Percentiles rank a stretch among this genome's conserved stretches.
Conservation (phyloP, 2,888 invertebrate species). For the Drosophila fulvimacula region DNA sequence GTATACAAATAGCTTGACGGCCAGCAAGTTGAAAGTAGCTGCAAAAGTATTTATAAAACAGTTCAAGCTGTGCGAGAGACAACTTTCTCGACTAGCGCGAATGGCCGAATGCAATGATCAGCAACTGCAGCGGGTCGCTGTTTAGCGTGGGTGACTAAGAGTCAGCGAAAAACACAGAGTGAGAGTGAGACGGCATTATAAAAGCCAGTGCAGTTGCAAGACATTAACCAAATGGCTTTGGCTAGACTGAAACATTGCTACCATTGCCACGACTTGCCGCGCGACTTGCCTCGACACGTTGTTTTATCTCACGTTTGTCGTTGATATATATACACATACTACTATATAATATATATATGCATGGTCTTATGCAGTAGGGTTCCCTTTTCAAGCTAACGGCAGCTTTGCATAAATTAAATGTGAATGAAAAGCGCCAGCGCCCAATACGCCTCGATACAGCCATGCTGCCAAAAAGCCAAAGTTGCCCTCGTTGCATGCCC, state of each 20-base stretch:
- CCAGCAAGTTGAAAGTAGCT: conserved; percentile 82
- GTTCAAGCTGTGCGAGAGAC: conserved; percentile 24
- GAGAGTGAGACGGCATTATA: background rate
- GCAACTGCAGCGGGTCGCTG: conserved; percentile 32
- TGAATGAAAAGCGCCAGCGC: conserved; percentile 37
- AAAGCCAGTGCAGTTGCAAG: conserved; percentile 24
- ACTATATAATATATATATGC: background rate
- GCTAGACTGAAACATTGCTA: conserved; percentile 27
- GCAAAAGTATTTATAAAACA: conserved; percentile 66
- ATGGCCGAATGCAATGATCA: conserved; percentile 48
- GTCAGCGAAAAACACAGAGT: background rate
- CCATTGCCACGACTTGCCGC: conserved; percentile 25
- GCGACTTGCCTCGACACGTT: conserved; percentile 37
- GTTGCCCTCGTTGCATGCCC: conserved; percentile 51
- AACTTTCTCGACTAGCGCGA: conserved; percentile 71
- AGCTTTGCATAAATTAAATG: conserved; percentile 48
- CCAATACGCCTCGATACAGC: conserved; percentile 13
- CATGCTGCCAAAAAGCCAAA: conserved; percentile 4
- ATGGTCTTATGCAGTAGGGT: conserved; percentile 1
- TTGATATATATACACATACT: background rate
- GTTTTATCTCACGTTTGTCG: conserved; percentile 29
- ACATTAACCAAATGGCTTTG: conserved; percentile 54
- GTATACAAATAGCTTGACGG: conserved; percentile 45
- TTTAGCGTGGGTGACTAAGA: conserved; percentile 65
- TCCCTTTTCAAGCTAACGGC: conserved; percentile 22